Conservation (phyloP, 2,888 invertebrate genomes). For the Oxystoma pomonae region DNA sequence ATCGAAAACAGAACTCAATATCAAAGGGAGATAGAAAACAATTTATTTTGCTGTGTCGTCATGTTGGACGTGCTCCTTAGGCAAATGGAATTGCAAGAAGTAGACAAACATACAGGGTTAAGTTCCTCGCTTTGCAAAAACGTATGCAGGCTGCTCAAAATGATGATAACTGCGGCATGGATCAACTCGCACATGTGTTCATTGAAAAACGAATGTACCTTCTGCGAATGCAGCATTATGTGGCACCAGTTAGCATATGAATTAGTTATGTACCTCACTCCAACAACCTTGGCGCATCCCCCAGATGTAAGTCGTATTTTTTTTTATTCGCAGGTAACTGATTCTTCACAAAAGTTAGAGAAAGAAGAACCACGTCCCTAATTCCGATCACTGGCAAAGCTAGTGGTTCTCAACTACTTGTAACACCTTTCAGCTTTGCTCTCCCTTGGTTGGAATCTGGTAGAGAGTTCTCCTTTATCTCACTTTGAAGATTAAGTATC, state of each 20-base stretch:
- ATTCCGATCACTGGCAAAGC: no score
- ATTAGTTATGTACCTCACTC: constrained; percentile 74
- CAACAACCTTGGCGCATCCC: constrained; percentile 67
- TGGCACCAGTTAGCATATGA: constrained; percentile 90
- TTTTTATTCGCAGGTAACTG: no score
- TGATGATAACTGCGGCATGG: constrained; percentile 73
- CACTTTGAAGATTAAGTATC: no score
- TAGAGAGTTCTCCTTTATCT: no score
- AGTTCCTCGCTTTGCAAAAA: constrained; percentile 71
- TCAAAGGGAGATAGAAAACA: constrained; percentile 67
- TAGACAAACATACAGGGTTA: constrained; percentile 76
- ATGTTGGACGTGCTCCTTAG: constrained; percentile 94
- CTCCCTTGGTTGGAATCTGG: no score
- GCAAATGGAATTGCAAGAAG: constrained; percentile 87
- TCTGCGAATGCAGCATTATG: constrained; percentile 89
- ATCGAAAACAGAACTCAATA: constrained; percentile 62
- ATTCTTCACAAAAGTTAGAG: no score
- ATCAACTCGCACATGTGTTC: constrained; percentile 61
- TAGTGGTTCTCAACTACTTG: no score
- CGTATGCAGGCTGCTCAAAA: constrained; percentile 68
- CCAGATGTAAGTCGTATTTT: constrained; percentile 78
- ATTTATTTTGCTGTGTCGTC: constrained; percentile 91
- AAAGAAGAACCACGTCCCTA: no score
- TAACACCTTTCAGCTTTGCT: no score
- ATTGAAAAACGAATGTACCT: constrained; percentile 72